Conservation (phyloP, 2,113 vertebrate genomes). For the Epinephelus cyanopodus region DNA sequence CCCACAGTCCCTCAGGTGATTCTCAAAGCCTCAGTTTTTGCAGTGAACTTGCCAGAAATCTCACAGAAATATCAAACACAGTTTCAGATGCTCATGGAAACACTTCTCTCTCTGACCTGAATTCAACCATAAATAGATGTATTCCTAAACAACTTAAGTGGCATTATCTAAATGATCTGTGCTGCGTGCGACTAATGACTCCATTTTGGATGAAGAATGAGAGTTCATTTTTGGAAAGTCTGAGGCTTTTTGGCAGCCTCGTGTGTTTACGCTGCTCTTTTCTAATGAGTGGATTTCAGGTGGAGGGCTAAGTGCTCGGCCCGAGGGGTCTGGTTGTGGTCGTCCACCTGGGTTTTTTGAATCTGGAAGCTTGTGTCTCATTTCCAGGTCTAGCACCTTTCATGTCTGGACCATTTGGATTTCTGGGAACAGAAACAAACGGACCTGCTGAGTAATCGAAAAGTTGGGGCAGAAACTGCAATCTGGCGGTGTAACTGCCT, state of each 20-base stretch:
- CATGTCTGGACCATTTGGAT: slow-evolving; percentile 52
- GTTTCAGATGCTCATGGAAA: slow-evolving; percentile 5
- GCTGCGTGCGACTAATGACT: slow-evolving; percentile 50
- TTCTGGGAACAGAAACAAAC: slow-evolving; percentile 66
- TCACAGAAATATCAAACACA: slow-evolving; percentile 1
- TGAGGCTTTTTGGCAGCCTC: slow-evolving; percentile 41
- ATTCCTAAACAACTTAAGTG: slow-evolving; percentile 57
- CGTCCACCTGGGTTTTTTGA: slow-evolving; percentile 32
- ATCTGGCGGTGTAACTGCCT: slow-evolving; percentile 15
- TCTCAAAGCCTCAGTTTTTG: not conserved
- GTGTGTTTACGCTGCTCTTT: slow-evolving; percentile 51
- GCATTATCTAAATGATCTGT: slow-evolving; percentile 65
- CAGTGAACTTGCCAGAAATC: not conserved
- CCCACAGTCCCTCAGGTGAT: not conserved
- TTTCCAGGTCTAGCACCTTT: slow-evolving; percentile 56
- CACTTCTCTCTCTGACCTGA: slow-evolving; percentile 19
- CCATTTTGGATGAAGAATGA: slow-evolving; percentile 45
- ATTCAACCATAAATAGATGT: slow-evolving; percentile 43
- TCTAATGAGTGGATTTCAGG: slow-evolving; percentile 41
- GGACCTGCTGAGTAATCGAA: slow-evolving; percentile 51
- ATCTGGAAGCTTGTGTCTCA: slow-evolving; percentile 37
- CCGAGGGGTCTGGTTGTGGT: slow-evolving; percentile 23
- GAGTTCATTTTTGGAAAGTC: slow-evolving; percentile 47
- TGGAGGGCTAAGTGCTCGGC: slow-evolving; percentile 22
- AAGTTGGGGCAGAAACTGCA: slow-evolving; percentile 9